Conservation (phyloP, 2,113 vertebrate genomes). For the Gymnarchus niloticus region DNA sequence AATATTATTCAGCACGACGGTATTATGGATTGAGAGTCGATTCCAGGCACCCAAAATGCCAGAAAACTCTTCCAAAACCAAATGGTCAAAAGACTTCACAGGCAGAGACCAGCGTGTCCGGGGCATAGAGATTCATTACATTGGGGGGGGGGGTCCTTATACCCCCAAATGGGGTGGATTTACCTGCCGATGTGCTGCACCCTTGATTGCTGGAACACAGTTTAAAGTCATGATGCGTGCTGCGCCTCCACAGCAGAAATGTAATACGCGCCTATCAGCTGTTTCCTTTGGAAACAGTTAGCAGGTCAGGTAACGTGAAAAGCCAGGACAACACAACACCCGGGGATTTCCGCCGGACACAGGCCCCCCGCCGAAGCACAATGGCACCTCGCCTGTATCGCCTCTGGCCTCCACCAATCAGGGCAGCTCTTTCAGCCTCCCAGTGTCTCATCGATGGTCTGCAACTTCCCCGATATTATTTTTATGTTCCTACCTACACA, state of each 20-base stretch:
- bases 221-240: conserved; percentile 67
- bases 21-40: conserved; percentile 72
- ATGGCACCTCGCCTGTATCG: background rate
- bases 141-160: background rate
- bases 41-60: conserved; percentile 60
- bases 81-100: conserved; percentile 22
- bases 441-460: background rate
- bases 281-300: conserved; percentile 54
- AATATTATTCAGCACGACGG: conserved; percentile 70
- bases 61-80: conserved; percentile 64
- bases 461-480: background rate
- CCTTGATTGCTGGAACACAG: conserved; percentile 60
- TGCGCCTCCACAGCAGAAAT: conserved; percentile 60
- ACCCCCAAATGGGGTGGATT: background rate
- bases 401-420: background rate
- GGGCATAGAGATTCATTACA: background rate
- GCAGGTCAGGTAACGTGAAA: conserved; percentile 43
- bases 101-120: background rate
- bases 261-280: conserved; percentile 59
- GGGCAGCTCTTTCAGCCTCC: too few relatives aligned
- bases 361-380: too few relatives aligned
- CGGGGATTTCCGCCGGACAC: background rate
- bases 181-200: conserved; percentile 42
- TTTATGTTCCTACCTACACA: background rate
- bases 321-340: conserved; percentile 53